Conservation (phyloP, 2,797 vertebrate genomes). For the Potorous gilbertii region DNA sequence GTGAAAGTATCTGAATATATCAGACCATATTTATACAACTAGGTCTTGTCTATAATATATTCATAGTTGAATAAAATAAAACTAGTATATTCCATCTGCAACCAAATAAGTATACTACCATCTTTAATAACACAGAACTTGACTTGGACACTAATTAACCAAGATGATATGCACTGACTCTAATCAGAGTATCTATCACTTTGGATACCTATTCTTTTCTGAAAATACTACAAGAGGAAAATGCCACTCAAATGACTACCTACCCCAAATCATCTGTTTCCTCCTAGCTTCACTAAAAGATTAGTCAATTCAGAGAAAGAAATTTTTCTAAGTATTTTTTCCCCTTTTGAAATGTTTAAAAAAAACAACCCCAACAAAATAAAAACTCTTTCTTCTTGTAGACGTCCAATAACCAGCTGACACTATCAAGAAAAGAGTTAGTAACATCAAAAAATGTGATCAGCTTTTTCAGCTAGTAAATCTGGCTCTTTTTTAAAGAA, state of each 20-base stretch:
- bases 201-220: neutral
- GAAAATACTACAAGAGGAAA: neutral
- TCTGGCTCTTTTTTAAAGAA: neutral
- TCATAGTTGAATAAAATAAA: conserved; percentile 34
- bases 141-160: neutral
- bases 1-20: neutral
- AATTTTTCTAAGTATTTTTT: conserved; percentile 31
- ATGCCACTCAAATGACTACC: neutral
- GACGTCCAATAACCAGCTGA: conserved; percentile 1
- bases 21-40: neutral
- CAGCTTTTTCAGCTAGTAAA: conserved; percentile 25
- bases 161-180: neutral
- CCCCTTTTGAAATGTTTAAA: conserved; percentile 30
- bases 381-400: conserved; percentile 20
- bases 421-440: conserved; percentile 10
- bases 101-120: neutral
- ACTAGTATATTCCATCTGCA: conserved; percentile 9
- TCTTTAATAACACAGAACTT: neutral
- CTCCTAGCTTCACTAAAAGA: conserved; percentile 4
- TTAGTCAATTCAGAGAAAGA: conserved; percentile 24
- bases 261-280: neutral
- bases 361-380: conserved; percentile 18
- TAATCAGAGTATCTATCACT: neutral
- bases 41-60: neutral
- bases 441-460: neutral